Evolutionary conservation across 2,113 vertebrate genomes (phyloP).

Genomic region (Ibidorhyncha struthersii): DNA sequence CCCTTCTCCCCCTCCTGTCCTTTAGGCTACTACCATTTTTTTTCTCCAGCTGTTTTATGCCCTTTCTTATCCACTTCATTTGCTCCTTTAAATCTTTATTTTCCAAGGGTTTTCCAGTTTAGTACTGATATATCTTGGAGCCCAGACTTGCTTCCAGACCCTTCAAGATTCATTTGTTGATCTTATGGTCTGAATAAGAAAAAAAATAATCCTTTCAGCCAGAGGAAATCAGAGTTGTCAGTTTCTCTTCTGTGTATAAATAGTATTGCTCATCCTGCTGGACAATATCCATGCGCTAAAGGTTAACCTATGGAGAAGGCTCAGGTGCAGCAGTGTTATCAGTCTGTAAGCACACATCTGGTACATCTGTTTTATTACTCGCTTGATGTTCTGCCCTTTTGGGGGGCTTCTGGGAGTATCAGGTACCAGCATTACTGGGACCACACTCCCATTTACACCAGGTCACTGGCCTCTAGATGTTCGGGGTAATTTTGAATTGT

Average conservation of each 20-base stretch:
- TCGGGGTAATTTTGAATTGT: not conserved
- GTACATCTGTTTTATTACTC: not conserved
- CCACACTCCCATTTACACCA: not conserved
- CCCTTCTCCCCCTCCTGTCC: not conserved
- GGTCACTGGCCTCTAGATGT: not conserved
- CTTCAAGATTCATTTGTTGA: not conserved
- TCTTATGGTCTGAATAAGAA: not conserved
- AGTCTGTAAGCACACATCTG: not conserved
- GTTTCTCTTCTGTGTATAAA: not conserved
- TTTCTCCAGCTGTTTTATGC: not conserved
- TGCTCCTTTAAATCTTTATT: not conserved
- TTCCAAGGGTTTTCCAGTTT: not conserved
- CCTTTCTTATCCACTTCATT: not conserved
- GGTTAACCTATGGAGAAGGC: not conserved
- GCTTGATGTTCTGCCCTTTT: not conserved
- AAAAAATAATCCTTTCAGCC: not conserved
- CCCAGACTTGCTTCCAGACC: not conserved
- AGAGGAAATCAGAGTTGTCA: not conserved
- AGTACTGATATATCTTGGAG: not conserved
- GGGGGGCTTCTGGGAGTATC: not conserved
- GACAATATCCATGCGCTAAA: not conserved
- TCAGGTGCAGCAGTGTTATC: not conserved
- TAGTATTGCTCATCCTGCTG: not conserved
- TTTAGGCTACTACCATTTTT: not conserved
- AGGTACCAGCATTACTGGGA: not conserved